Base-by-base conservation (phyloP, 2,888 invertebrate genomes). In the Eupithecia vulgata region DNA sequence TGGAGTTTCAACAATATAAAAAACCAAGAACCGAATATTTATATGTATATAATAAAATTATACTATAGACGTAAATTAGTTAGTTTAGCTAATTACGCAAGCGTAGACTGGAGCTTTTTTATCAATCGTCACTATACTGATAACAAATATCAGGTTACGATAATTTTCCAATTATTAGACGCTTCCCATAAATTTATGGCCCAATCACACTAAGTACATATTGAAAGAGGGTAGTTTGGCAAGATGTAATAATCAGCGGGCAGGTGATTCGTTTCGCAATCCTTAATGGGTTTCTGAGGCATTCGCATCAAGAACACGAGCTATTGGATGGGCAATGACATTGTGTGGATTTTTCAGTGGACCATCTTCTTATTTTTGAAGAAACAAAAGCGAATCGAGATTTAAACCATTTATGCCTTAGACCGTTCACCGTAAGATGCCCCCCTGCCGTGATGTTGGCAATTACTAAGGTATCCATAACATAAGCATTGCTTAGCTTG, bases 281-380 rank as follows among this genome's bases (percentile, higher is more conserved):
- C 83, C 64, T 80, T 84, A 84, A 83, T 84, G 82, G 81, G 80
- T 81, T 84, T 25, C 57, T 79, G 82, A 81, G 82, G 83, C 81
- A 83, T 86, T 86, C 81, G 81, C 80, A 84, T 87, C 88, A 89
- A 90, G 87, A 87, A 84, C 88, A 84, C 83, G 76, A 79, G 81
- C 82, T 82, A 82, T 75, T 81, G 87, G 84, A 83, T 83, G 15
- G 62, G n/a, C 52, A n/a, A 37, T 61, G 61, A 12, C 57, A 72
- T 12, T 1, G 69, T 71, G 35, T 25, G 57, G n/a, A 12, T 10
- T 45, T 62, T 42, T 57, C 67, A 72, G 75, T 69, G 37, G 34
- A 45, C 45, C 72, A 67, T 37, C 69, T 72, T 40, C n/a, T 1
- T 30, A 37, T 3, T 64, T 35, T 30, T 12, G 57, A 30, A 12